These are phyloP conservation scores for Odocoileus hemionus DNA, from an alignment of 2,113 vertebrate genomes.

Conservation along the genomic window DNA sequence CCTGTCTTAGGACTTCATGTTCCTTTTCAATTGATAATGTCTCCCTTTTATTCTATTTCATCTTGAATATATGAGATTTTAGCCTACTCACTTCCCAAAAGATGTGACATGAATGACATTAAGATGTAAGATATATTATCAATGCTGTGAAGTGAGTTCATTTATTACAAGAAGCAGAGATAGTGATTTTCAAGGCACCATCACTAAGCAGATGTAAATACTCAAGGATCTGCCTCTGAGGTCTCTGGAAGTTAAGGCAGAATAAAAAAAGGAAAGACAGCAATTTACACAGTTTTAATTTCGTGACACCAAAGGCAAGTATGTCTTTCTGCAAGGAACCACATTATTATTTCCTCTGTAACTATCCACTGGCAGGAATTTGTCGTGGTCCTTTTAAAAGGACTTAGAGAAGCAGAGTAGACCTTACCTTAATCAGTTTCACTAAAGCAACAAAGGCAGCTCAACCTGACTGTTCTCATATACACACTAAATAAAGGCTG, in stretches of 20 bases:
- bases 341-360: background rate
- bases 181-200: background rate
- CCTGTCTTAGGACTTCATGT: background rate
- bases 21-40: background rate
- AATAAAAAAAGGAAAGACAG: background rate
- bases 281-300: background rate
- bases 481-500: background rate
- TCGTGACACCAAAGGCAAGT: background rate
- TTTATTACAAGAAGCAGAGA: background rate
- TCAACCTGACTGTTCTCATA: background rate
- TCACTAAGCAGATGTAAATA: background rate
- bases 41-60: constrained; percentile 1
- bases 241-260: background rate
- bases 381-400: background rate
- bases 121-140: background rate
- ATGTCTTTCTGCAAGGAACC: background rate
- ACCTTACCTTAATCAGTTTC: background rate
- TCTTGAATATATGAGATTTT: background rate
- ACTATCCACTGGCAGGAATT: background rate
- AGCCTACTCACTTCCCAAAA: background rate
- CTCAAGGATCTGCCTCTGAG: background rate
- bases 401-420: background rate
- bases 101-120: background rate
- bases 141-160: background rate
- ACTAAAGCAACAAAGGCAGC: background rate